Evolutionary conservation across 2,797 vertebrate genomes (phyloP), one percentile per base, ranked within the genome.

Genomic region (Cossypha heuglini): DNA sequence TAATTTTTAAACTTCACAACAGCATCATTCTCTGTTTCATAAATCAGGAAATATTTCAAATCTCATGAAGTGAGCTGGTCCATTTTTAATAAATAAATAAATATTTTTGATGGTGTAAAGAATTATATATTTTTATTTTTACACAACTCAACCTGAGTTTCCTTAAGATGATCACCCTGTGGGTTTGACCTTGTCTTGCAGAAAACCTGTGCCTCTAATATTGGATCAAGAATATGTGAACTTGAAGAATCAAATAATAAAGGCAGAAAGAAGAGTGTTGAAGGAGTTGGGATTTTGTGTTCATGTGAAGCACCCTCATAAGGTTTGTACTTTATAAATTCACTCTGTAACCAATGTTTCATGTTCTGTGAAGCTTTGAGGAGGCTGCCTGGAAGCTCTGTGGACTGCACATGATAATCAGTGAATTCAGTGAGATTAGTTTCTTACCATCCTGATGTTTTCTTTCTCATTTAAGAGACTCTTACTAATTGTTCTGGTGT

Each of bases 281-380:
- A 99, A 99, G 91, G 98, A 99, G 94, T 91, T 99, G 87, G 98
- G 98, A 81, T 99, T 99, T 94, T 99, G 98, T 38, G 98, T 99
- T 31, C 98, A 99, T 0, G 98, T 99, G 88, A 99, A 99, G 94
- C 98, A 99, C 74, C 98, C 98, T 75, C 98, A 99, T 73, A 99
- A 99, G 98, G 98, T 98, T 96, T 81, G 97, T 97, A 86, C 49
- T 35, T 13, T 9, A 1, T 54, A 49, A 74, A 6, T 43, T 77
- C 40, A 16, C 37, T 80, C 6, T 11, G 1, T 17, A 8, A 33
- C 29, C 29, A 3, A 1, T 5, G 7, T 63, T 69, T 33, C 2
- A 0, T 2, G 1, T 11, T 10, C 40, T 86, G 2, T 18, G 24
- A 8, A 63, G 28, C 42, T 88, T 17, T 46, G 37, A 87, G 55